Evolutionary conservation across 2,888 invertebrate species (phyloP), one percentile per base, ranked within the genome.

Genomic region (Lymantria monacha): DNA sequence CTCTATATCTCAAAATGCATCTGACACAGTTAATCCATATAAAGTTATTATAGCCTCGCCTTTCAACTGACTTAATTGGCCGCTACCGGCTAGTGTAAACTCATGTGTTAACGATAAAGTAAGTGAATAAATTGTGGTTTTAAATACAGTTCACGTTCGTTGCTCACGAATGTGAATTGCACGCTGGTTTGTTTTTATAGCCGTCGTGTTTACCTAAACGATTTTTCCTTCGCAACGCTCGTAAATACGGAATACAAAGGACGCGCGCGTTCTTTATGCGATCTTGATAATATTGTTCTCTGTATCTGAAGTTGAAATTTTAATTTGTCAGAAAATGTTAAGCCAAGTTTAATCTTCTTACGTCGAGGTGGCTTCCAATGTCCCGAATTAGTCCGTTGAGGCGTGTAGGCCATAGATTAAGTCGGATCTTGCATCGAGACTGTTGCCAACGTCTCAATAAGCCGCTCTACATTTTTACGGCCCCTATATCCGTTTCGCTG

Each of bases 391-490:
- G 80, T 72, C 61, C 64, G 63, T 49, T 70, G 74, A 74, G 72
- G 72, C 79, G 72, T 74, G 73, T 69, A 73, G 74, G 72, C 77
- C 76, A 72, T 81, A 84, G 84, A 84, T 84, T 83, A 83, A 77
- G 79, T 76, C 70, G 71, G 78, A 79, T 83, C 79, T 75, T 64
- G 64, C 63, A 53, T 62, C 63, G 77, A 63, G 69, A 75, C 79
- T 70, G 80, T 81, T 86, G 89, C 89, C 87, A 87, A 87, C 88
- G 81, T 84, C 86, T 88, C 85, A 87, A 87, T 87, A 87, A 86
- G 85, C 82, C 78, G 86, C 72, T 82, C 81, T 81, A 83, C 82
- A 88, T 85, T 85, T 88, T 88, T 88, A 88, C 81, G 77, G 82
- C 83, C 80, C 76, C 85, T 83, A 85, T 87, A 89, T 89, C 87